Base-by-base conservation (phyloP, 2,113 vertebrate species). In the Ceyx margarethae region DNA sequence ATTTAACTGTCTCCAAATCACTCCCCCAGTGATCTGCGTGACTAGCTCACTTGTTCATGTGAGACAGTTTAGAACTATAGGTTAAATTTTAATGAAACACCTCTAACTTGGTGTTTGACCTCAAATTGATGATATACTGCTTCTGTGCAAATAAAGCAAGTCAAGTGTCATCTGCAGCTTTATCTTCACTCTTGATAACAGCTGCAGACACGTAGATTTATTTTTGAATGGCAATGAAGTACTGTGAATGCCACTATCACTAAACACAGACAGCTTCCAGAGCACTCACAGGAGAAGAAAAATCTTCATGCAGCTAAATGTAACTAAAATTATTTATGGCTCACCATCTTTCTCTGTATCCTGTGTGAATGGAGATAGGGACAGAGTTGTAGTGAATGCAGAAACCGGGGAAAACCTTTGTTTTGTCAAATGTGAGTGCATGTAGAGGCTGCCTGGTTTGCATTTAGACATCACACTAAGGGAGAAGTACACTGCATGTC, bases 71-170 rank as follows among this genome's bases (percentile, higher is more conserved):
- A 85, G 80, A 92, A 60, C 6, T 6, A 1, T 28, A 74, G 65
- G 90, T 96, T 96, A 95, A 81, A 96, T 85, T 95, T 96, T 95
- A 95, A 95, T 95, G 45, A 91, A 95, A n/a, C 48, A 37, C 68
- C 60, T 91, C 85, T 71, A 42, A 71, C 82, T 77, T 31, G 18
- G 14, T 83, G 76, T 56, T 91, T 82, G 64, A 91, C 89, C 79
- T 85, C 64, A 73, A 46, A 77, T 0, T 67, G 76, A 60, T 6
- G 10, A 48, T 60, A 57, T 37, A 7, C 22, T 51, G 20, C 46
- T 81, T 82, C 75, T 85, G 40, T 69, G 51, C 42, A 72, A 93
- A 71, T 43, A 66, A 69, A 91, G 19, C 31, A 68, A 62, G 20
- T 45, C 40, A 76, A 82, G 85, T 71, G 46, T 67, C 31, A 51